phyloP scores from a whole-genome alignment of 2,113 vertebrate genomes.

The Zosterops pallidus region DNA sequence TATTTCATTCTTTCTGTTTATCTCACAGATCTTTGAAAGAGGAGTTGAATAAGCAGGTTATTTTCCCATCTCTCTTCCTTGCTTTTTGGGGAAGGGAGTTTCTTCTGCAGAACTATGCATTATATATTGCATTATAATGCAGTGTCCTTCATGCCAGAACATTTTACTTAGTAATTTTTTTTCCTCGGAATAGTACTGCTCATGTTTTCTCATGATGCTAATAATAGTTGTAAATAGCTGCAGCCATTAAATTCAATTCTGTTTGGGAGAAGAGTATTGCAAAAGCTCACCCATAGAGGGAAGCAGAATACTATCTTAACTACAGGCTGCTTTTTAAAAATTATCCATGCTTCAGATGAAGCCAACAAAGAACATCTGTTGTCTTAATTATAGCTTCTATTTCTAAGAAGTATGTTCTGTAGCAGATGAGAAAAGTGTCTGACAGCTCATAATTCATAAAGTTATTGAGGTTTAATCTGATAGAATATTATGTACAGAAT shows the following conservation, averaged over 20 bases:
- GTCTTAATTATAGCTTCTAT: constrained; percentile 81
- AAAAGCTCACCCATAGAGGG: constrained; percentile 61
- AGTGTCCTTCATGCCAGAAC: neutral
- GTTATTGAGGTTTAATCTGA: constrained; percentile 74
- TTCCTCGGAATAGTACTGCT: neutral
- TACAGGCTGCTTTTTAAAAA: constrained; percentile 36
- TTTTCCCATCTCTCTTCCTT: neutral
- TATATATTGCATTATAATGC: neutral
- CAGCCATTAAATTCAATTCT: neutral
- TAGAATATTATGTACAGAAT: constrained; percentile 78
- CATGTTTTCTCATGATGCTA: neutral
- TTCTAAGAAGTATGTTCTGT: constrained; percentile 83
- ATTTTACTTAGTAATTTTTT: neutral
- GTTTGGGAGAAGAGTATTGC: neutral
- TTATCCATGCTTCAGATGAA: constrained; percentile 57
- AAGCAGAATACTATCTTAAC: constrained; percentile 47
- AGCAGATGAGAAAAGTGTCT: constrained; percentile 75
- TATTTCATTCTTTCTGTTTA: neutral
- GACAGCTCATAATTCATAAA: constrained; percentile 80
- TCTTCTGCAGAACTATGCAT: neutral
- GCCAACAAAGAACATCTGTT: constrained; percentile 81
- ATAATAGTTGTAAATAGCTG: neutral
- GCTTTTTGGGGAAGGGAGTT: accelerated
- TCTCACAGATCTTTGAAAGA: neutral
- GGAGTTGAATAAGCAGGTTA: neutral